Evolutionary conservation across 2,797 vertebrate species (phyloP).

Genomic region (Streptopelia turtur): DNA sequence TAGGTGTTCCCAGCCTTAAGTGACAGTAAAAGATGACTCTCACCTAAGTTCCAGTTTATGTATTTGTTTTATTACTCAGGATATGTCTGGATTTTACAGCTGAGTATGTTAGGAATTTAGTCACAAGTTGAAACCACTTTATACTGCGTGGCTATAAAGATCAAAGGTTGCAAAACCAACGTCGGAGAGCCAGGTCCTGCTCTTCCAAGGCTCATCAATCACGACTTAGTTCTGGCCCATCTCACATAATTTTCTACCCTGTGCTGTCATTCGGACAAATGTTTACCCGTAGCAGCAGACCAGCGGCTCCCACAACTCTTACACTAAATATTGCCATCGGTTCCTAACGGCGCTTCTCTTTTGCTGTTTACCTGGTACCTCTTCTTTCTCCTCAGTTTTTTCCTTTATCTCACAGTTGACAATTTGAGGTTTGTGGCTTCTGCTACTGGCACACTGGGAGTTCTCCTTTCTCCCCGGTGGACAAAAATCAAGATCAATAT

Average conservation of each 20-base stretch:
- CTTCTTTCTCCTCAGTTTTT: neutral
- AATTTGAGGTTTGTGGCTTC: neutral
- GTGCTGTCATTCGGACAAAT: slow-evolving; percentile 36
- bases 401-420: neutral
- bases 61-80: slow-evolving; percentile 79
- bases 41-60: slow-evolving; percentile 71
- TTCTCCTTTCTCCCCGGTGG: neutral
- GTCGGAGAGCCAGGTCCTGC: slow-evolving; percentile 33
- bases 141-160: slow-evolving; percentile 63
- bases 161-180: slow-evolving; percentile 70
- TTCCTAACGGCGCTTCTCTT: neutral
- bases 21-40: slow-evolving; percentile 68
- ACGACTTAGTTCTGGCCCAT: slow-evolving; percentile 42
- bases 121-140: slow-evolving; percentile 65
- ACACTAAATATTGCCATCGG: neutral
- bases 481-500: slow-evolving; percentile 6
- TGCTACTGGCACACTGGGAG: neutral
- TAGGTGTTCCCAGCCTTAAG: slow-evolving; percentile 68
- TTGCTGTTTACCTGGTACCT: neutral
- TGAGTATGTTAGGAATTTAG: slow-evolving; percentile 76
- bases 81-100: slow-evolving; percentile 79
- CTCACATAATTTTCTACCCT: neutral
- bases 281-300: slow-evolving; percentile 13
- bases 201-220: slow-evolving; percentile 62
- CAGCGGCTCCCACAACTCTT: slow-evolving; percentile 1